Conservation (phyloP, 2,888 invertebrate genomes). For the Tupiocoris notatus region DNA sequence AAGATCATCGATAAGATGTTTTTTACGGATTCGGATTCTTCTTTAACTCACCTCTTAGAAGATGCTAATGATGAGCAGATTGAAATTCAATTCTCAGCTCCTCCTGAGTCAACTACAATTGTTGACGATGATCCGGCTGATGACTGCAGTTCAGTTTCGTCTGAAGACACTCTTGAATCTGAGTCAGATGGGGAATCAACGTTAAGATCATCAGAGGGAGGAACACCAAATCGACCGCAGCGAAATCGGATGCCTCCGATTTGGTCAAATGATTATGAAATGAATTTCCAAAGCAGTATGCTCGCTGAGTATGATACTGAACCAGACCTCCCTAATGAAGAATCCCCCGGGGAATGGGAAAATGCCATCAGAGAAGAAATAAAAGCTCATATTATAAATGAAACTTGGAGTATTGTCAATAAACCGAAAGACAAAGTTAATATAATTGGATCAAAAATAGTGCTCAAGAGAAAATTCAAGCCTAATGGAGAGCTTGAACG, state of each 20-base stretch:
- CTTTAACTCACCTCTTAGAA: too few relatives aligned
- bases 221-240: neutral
- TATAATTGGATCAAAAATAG: slow-evolving; percentile 20
- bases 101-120: too few relatives aligned
- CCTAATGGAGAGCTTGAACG: slow-evolving; percentile 11
- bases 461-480: slow-evolving; percentile 24
- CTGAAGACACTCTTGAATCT: too few relatives aligned
- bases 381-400: slow-evolving; percentile 5
- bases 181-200: slow-evolving; percentile 3
- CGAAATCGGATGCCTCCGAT: neutral
- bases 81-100: too few relatives aligned
- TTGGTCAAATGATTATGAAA: slow-evolving; percentile 15
- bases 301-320: slow-evolving; percentile 10
- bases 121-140: too few relatives aligned
- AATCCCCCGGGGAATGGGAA: slow-evolving; percentile 6
- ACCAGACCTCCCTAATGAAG: slow-evolving; percentile 2
- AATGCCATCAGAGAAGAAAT: slow-evolving; percentile 8
- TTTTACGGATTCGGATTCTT: too few relatives aligned
- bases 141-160: too few relatives aligned
- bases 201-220: neutral
- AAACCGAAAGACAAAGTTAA: neutral
- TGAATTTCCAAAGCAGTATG: neutral
- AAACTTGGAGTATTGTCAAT: neutral
- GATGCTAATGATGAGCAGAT: too few relatives aligned
- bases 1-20: slow-evolving; percentile 14